Percentiles rank a stretch among this genome's conserved stretches.
Conservation (phyloP, 2,113 vertebrate genomes). For the Crotalus horridus region DNA sequence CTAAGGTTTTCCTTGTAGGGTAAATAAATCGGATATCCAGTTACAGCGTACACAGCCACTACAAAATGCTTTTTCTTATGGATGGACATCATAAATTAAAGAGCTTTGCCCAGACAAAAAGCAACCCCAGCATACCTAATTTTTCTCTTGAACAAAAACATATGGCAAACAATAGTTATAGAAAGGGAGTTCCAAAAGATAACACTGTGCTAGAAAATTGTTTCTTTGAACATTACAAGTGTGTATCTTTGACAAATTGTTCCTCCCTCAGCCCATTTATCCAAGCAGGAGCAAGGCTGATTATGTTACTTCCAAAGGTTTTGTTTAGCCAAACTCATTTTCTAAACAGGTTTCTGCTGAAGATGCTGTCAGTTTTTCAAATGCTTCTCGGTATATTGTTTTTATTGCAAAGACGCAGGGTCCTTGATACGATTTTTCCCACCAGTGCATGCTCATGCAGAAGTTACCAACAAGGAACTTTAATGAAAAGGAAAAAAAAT, state of each 20-base stretch:
- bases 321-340: constrained; percentile 5
- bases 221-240: constrained; percentile 52
- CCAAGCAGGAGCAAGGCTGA: constrained; percentile 11
- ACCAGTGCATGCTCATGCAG: background rate
- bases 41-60: constrained; percentile 6
- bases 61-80: constrained; percentile 33
- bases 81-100: constrained; percentile 48
- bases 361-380: background rate
- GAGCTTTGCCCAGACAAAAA: constrained; percentile 10
- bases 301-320: background rate
- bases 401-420: background rate
- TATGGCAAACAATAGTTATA: constrained; percentile 37
- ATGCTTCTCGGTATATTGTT: background rate
- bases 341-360: background rate
- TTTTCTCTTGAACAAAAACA: constrained; percentile 44
- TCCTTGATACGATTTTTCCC: background rate
- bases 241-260: constrained; percentile 43
- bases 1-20: background rate
- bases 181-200: constrained; percentile 47
- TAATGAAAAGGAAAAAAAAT: background rate
- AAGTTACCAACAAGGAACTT: background rate
- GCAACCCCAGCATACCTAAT: constrained; percentile 10
- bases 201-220: constrained; percentile 42
- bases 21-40: constrained; percentile 20
- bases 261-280: constrained; percentile 19